phyloP scores from a whole-genome alignment of 2,797 vertebrate genomes.

The Malurus leucopterus region DNA sequence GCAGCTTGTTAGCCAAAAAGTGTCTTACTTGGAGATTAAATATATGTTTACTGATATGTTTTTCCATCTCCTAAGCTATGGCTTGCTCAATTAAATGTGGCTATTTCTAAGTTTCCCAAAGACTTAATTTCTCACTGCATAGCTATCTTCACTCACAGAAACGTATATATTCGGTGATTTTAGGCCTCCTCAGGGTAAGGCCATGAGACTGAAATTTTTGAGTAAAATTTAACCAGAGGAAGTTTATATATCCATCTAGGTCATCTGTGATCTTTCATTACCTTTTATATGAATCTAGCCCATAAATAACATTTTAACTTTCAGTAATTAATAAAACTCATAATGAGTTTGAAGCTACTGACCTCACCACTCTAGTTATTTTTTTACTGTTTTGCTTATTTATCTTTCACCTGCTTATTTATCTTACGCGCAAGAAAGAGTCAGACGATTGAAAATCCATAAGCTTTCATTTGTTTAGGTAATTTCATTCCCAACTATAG shows the following conservation, averaged over 20 bases:
- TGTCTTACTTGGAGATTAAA: not conserved
- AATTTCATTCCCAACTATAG: not conserved
- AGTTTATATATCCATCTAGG: not conserved
- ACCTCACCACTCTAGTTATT: not conserved
- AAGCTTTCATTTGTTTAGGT: not conserved
- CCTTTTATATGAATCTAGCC: not conserved
- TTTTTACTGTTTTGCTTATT: not conserved
- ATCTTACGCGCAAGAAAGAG: not conserved
- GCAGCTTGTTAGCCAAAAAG: not conserved
- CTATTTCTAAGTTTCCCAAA: not conserved
- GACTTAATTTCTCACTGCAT: accelerated
- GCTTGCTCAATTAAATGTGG: not conserved
- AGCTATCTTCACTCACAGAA: not conserved
- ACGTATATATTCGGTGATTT: not conserved
- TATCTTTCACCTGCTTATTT: not conserved
- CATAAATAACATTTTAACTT: not conserved
- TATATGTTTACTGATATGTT: not conserved
- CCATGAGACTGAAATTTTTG: not conserved
- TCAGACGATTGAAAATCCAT: not conserved
- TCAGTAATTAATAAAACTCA: not conserved
- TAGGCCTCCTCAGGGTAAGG: not conserved
- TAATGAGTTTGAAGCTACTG: not conserved
- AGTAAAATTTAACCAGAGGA: not conserved
- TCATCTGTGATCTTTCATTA: not conserved
- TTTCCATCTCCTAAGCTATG: not conserved